Base-by-base conservation (phyloP, 2,113 vertebrate genomes). In the Nothocercus julius region DNA sequence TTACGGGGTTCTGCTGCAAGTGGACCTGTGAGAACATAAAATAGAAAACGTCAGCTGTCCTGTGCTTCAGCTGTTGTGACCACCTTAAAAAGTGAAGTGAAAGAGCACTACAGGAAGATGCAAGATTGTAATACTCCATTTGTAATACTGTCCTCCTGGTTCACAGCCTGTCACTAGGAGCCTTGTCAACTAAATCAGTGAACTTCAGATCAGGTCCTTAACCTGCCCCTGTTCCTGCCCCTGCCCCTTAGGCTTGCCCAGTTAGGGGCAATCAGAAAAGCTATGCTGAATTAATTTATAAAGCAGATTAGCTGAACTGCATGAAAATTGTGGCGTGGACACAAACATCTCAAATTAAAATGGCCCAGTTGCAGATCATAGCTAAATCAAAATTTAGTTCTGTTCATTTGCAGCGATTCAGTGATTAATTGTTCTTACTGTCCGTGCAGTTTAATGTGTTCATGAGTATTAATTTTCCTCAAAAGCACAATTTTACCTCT, bases 21-120 rank as follows among this genome's bases (percentile, higher is more conserved):
- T 3, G 2, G 22, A n/a, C 34, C 34, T 9, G n/a, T 7, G 3
- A 92, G 58, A n/a, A 59, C 12, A n/a, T 7, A 45, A 74, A 68
- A 34, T 2, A 2, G 42, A 40, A 9, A 88, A n/a, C 53, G 32
- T 5, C 0, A 2, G 24, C 49, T 28, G 58, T 58, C 47, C 64
- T 68, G 76, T 69, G 56, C 79, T 78, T 45, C 28, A 44, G 56
- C 69, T 96, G 94, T 88, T 9, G 36, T 94, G 88, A 95, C 88
- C 7, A 3, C n/a, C 49, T 89, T 72, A 67, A 93, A 96, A 96
- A 94, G 90, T 0, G 93, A 96, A 96, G 92, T 95, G 94, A 97
- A 96, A 96, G 90, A 92, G 49, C 90, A 36, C 1, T 2, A 18
- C 2, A 22, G 88, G 95, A 96, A 96, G 77, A 85, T 76, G 66